Evolutionary conservation across 2,797 vertebrate genomes (phyloP).

Genomic region (Zalophus californianus): DNA sequence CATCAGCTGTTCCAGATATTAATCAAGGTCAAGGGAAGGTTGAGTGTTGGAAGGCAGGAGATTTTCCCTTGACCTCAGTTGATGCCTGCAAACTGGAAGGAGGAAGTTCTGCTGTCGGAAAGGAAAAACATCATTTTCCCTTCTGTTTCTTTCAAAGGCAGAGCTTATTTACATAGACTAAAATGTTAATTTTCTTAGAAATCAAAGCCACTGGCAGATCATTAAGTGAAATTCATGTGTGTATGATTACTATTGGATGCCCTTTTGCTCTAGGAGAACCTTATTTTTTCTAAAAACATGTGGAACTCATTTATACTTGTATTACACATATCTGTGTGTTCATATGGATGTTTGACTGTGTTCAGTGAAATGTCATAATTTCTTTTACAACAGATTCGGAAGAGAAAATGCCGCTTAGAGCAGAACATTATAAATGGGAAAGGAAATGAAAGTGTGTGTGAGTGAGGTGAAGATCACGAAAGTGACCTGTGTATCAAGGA

Average conservation of each 20-base stretch:
- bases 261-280: conserved; percentile 45
- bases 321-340: conserved; percentile 67
- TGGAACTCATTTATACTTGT: conserved; percentile 75
- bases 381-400: conserved; percentile 50
- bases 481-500: conserved; percentile 7
- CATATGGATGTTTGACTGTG: conserved; percentile 69
- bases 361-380: conserved; percentile 75
- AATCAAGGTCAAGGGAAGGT: conserved; percentile 51
- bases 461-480: not conserved
- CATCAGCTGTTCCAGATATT: conserved; percentile 30
- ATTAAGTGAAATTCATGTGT: conserved; percentile 58
- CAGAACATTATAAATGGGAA: conserved; percentile 44
- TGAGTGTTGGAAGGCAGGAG: not conserved
- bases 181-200: conserved; percentile 79
- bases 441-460: conserved; percentile 60
- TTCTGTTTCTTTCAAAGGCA: conserved; percentile 72
- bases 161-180: conserved; percentile 71
- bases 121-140: conserved; percentile 11
- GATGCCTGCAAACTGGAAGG: conserved; percentile 15
- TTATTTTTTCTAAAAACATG: conserved; percentile 62
- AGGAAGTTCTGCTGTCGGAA: conserved; percentile 49
- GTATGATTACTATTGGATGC: conserved; percentile 66
- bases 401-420: conserved; percentile 58
- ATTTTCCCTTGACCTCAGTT: conserved; percentile 48
- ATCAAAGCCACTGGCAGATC: conserved; percentile 65